A percentile compares a stretch with the other conserved stretches of the same genome.
phyloP scores from a whole-genome alignment of 1,140 invertebrate species.

The Drosophila ercepeae region DNA sequence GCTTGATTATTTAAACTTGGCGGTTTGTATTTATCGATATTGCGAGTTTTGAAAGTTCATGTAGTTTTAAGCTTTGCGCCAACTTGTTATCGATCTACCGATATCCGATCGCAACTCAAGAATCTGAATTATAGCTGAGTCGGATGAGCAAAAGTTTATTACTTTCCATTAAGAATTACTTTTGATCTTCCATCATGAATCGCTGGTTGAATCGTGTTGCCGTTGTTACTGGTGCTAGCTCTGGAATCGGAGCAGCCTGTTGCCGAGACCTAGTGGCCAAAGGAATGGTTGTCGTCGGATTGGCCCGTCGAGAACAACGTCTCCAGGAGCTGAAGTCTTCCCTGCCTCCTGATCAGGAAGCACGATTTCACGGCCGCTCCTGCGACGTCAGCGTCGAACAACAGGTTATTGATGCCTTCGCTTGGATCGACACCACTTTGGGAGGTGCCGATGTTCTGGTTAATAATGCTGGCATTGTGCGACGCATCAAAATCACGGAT shows the following conservation, averaged over 20 bases:
- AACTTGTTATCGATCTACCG: background rate
- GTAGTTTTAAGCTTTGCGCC: background rate
- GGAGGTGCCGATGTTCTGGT: slow-evolving; percentile 88
- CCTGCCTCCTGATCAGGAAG: slow-evolving; percentile 41
- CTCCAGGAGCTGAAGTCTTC: slow-evolving; percentile 60
- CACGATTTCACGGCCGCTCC: slow-evolving; percentile 75
- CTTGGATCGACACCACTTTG: slow-evolving; percentile 85
- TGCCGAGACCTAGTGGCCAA: slow-evolving; percentile 83
- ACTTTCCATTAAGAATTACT: background rate
- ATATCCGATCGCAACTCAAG: slow-evolving; percentile 8
- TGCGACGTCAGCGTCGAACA: slow-evolving; percentile 88
- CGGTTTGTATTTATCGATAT: background rate
- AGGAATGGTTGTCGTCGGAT: slow-evolving; percentile 88
- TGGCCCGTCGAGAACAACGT: slow-evolving; percentile 87
- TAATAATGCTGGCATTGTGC: slow-evolving; percentile 87
- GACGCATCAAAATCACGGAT: slow-evolving; percentile 46
- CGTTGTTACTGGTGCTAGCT: slow-evolving; percentile 83
- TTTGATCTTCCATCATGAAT: slow-evolving; percentile 55
- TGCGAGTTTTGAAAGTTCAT: too few relatives aligned
- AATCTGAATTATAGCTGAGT: background rate
- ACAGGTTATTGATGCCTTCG: slow-evolving; percentile 87
- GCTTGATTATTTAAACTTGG: background rate
- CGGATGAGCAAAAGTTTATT: background rate
- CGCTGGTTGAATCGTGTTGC: slow-evolving; percentile 69
- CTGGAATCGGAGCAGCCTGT: slow-evolving; percentile 85